A percentile compares a stretch with the other conserved stretches of the same genome.
phyloP scores from a whole-genome alignment of 2,797 vertebrate species.

The Oreonectes daqikongensis region DNA sequence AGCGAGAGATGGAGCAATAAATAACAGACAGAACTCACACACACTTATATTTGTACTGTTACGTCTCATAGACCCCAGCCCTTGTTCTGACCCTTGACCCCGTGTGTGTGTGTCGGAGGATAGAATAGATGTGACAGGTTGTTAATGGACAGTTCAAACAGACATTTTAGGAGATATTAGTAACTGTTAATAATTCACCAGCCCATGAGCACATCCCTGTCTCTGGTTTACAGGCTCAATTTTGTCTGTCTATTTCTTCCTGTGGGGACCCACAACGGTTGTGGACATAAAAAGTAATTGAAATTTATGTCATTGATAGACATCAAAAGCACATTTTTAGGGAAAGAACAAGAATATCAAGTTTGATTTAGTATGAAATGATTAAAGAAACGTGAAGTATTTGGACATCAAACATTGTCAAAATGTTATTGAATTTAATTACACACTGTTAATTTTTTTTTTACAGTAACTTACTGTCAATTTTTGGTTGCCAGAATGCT shows the following conservation, averaged over 20 bases:
- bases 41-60: background rate
- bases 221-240: background rate
- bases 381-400: too few species aligned
- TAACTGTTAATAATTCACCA: slow-evolving; percentile 84
- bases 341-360: background rate
- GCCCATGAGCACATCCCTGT: slow-evolving; percentile 48
- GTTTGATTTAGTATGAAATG: too few species aligned
- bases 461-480: too few species aligned
- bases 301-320: background rate
- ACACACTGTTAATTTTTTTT: too few species aligned
- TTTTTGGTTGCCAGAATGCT: too few species aligned
- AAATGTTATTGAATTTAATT: too few species aligned
- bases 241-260: slow-evolving; percentile 20
- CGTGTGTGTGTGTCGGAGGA: slow-evolving; percentile 16
- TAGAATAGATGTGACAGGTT: slow-evolving; percentile 77
- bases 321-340: background rate
- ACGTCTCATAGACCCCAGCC: background rate
- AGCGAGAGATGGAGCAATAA: slow-evolving; percentile 33
- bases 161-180: slow-evolving; percentile 72
- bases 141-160: slow-evolving; percentile 81
- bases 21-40: slow-evolving; percentile 21
- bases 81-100: background rate
- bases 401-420: too few species aligned
- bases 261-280: slow-evolving; percentile 12
- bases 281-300: slow-evolving; percentile 1